Conservation (phyloP, 1,140 invertebrate genomes). For the Drosophila micromelanica region DNA sequence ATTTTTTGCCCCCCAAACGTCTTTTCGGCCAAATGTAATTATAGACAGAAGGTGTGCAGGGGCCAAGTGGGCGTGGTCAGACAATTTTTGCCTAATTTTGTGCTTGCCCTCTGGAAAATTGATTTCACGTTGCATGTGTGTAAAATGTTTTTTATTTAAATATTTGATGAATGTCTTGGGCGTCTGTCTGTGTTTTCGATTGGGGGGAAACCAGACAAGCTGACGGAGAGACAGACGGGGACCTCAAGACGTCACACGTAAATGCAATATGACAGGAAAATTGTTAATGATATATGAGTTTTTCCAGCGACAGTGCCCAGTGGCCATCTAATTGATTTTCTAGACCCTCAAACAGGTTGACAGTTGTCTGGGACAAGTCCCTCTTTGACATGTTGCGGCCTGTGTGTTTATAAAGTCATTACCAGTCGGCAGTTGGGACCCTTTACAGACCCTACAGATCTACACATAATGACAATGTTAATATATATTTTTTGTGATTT, state of each 20-base stretch:
- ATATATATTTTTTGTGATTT: conserved; percentile 39
- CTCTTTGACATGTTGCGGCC: conserved; percentile 33
- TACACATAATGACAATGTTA: conserved; percentile 28
- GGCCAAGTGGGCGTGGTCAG: conserved; percentile 38
- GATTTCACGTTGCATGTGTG: conserved; percentile 62
- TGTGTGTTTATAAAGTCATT: conserved; percentile 75
- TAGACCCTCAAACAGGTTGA: conserved; percentile 14
- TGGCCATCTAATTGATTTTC: conserved; percentile 71
- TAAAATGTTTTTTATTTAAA: conserved; percentile 69
- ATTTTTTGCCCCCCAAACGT: conserved; percentile 43
- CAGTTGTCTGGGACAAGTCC: conserved; percentile 34
- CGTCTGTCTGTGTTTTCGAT: conserved; percentile 30
- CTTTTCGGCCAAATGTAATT: conserved; percentile 48
- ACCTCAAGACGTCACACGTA: conserved; percentile 54
- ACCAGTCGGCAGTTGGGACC: conserved; percentile 13
- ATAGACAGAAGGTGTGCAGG: conserved; percentile 12
- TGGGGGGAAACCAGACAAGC: conserved; percentile 16
- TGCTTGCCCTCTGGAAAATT: conserved; percentile 25
- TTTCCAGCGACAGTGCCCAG: conserved; percentile 33
- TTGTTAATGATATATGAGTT: conserved; percentile 80
- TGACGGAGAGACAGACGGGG: conserved; percentile 4
- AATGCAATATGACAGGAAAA: conserved; percentile 75
- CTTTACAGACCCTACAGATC: conserved; percentile 1
- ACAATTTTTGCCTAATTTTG: conserved; percentile 56
- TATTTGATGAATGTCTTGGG: conserved; percentile 67